These are phyloP conservation scores for Catalaphyllia jardinei DNA, from an alignment of 64 coral and sea anemone species.

Conservation along the genomic window DNA sequence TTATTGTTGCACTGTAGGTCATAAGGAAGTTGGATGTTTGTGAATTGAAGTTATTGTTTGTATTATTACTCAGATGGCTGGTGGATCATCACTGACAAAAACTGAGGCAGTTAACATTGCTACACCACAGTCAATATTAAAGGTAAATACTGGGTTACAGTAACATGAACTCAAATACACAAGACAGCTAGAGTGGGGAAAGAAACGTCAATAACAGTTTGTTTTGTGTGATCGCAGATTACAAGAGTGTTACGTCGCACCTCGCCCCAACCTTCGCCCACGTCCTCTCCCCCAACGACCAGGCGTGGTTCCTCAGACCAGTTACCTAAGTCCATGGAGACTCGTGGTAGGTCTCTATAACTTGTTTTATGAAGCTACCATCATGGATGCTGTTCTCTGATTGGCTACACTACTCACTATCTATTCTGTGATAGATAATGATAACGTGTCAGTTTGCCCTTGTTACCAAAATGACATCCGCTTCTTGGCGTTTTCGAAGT, in stretches of 20 bases:
- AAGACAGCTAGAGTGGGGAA: too few relatives aligned
- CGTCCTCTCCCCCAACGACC: slow-evolving; percentile 70
- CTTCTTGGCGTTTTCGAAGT: too few relatives aligned
- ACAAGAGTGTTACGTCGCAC: slow-evolving; percentile 77
- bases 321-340: slow-evolving; percentile 9
- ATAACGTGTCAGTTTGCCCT: too few relatives aligned
- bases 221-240: slow-evolving; percentile 9
- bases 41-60: background rate
- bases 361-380: background rate
- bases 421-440: too few relatives aligned
- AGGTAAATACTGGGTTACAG: slow-evolving; percentile 33
- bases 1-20: background rate
- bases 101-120: slow-evolving; percentile 54
- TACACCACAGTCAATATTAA: slow-evolving; percentile 94
- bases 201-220: background rate
- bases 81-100: slow-evolving; percentile 41
- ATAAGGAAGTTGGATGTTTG: background rate
- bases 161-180: background rate
- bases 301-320: slow-evolving; percentile 69
- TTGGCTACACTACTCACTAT: too few relatives aligned
- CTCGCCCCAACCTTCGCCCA: slow-evolving; percentile 64
- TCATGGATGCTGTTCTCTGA: too few relatives aligned
- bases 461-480: too few relatives aligned
- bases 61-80: slow-evolving; percentile 27
- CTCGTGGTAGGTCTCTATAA: slow-evolving; percentile 15